These are phyloP conservation scores for Metopolophium dirhodum DNA, from an alignment of 1,140 invertebrate genomes.

Conservation along the genomic window DNA sequence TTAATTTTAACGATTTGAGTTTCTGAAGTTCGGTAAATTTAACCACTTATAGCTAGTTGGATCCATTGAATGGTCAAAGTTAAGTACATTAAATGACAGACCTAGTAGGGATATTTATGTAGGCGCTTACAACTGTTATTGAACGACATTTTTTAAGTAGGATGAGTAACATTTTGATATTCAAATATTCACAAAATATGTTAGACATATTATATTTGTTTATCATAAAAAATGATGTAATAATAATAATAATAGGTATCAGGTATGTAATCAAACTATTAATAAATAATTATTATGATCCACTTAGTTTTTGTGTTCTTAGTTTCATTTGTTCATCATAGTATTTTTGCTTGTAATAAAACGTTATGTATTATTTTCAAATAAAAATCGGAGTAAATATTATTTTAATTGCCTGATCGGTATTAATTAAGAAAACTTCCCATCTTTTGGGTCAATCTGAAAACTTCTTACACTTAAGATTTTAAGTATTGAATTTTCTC, in stretches of 20 bases:
- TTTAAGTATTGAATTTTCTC: background rate
- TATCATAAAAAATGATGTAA: background rate
- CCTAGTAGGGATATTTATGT: background rate
- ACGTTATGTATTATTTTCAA: background rate
- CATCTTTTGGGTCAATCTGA: too few relatives aligned
- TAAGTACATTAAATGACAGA: background rate
- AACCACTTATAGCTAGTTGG: background rate
- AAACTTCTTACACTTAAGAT: slow-evolving; percentile 10
- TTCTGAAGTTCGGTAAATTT: slow-evolving; percentile 12
- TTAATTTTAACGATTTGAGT: slow-evolving; percentile 6
- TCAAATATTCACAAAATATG: background rate
- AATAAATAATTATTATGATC: background rate
- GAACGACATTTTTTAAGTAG: background rate
- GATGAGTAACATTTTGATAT: background rate
- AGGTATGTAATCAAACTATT: too few relatives aligned
- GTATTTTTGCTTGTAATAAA: background rate
- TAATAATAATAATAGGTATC: background rate
- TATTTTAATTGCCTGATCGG: background rate
- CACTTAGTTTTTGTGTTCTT: background rate
- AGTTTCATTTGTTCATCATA: background rate
- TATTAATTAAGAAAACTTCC: background rate
- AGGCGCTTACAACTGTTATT: background rate
- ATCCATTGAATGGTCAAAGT: background rate
- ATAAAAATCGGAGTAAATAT: background rate
- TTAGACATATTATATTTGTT: background rate